Percentiles rank a stretch among this genome's conserved stretches.
Evolutionary conservation across 2,113 vertebrate genomes (phyloP).

Genomic region (Tauraco erythrolophus): DNA sequence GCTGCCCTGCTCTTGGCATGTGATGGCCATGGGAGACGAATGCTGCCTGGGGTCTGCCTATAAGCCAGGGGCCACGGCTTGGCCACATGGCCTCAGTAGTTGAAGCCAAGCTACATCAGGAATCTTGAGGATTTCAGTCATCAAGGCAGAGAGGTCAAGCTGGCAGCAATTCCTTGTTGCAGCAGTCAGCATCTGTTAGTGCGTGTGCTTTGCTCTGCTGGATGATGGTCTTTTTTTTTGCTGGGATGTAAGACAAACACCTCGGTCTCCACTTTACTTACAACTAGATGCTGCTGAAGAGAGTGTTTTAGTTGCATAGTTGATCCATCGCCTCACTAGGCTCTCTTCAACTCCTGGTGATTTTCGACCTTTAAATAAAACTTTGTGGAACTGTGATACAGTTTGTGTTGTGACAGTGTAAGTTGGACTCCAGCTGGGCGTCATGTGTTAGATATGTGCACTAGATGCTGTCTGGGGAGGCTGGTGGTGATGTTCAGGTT

Average conservation of each 20-base stretch:
- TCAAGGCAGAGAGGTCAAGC: background rate
- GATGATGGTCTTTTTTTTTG: background rate
- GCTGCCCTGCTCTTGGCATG: background rate
- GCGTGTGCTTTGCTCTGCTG: background rate
- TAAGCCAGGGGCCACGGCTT: background rate
- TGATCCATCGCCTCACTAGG: background rate
- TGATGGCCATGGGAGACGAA: fast-evolving
- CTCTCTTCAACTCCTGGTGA: background rate
- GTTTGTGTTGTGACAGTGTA: background rate
- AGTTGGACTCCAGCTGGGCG: background rate
- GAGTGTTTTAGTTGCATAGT: background rate
- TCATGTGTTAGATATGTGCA: background rate
- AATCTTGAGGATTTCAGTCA: background rate
- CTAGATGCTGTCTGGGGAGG: background rate
- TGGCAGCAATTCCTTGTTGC: background rate
- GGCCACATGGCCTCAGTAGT: background rate
- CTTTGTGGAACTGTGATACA: background rate
- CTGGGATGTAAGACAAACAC: background rate
- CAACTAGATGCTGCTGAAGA: background rate
- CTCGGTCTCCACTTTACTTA: background rate
- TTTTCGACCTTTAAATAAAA: background rate
- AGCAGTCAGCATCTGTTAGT: background rate
- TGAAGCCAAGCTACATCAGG: background rate
- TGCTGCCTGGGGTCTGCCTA: background rate
- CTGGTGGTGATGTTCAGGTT: background rate